A percentile compares a stretch with the other conserved stretches of the same genome.
phyloP scores from a whole-genome alignment of 2,113 vertebrate genomes.

The Dasyurus viverrinus region DNA sequence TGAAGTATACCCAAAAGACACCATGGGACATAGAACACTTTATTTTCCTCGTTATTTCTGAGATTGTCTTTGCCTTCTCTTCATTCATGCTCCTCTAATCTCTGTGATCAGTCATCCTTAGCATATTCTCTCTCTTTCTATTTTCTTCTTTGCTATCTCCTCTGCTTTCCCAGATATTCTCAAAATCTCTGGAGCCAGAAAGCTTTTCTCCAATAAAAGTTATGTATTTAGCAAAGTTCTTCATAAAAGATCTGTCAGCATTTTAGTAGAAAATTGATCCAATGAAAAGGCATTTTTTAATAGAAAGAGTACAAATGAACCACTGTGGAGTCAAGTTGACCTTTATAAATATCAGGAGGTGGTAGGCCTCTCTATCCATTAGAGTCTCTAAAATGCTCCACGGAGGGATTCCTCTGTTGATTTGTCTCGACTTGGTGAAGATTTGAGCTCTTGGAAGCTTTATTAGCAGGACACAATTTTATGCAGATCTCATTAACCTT shows the following conservation, averaged over 20 bases:
- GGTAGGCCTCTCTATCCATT: not conserved
- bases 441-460: not conserved
- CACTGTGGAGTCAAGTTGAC: not conserved
- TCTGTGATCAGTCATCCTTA: not conserved
- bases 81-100: not conserved
- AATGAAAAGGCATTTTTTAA: not conserved
- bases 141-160: not conserved
- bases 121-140: not conserved
- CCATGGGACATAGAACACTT: not conserved
- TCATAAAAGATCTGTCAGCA: not conserved
- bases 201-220: not conserved
- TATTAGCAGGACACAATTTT: not conserved
- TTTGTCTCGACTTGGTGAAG: not conserved
- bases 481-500: not conserved
- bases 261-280: not conserved
- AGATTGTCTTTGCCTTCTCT: not conserved
- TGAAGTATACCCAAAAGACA: not conserved
- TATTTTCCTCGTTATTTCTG: not conserved
- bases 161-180: not conserved
- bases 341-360: not conserved
- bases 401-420: not conserved
- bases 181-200: not conserved
- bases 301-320: not conserved
- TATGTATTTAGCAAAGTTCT: not conserved
- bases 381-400: not conserved